phyloP scores from a whole-genome alignment of 2,888 invertebrate species.

The Noctua janthe region DNA sequence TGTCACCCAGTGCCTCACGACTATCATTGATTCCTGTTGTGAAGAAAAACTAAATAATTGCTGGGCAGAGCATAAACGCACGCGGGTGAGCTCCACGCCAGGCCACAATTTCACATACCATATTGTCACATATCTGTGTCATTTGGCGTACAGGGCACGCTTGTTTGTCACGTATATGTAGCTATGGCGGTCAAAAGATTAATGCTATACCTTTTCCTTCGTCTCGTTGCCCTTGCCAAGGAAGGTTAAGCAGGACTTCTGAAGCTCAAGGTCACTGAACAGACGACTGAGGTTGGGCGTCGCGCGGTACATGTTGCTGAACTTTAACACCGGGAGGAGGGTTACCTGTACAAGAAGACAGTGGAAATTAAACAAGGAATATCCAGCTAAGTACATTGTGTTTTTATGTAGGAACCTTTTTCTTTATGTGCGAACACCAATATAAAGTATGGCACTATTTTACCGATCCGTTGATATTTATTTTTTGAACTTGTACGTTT shows the following conservation, averaged over 20 bases:
- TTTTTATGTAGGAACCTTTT: no score
- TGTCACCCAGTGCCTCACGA: not conserved
- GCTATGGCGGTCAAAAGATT: no score
- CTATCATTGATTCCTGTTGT: not conserved
- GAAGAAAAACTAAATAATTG: not conserved
- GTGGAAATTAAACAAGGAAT: not conserved
- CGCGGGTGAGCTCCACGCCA: no score
- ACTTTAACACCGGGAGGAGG: slow-evolving; percentile 95
- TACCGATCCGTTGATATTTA: not conserved
- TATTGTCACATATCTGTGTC: no score
- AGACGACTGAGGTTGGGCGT: slow-evolving; percentile 93
- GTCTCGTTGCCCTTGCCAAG: slow-evolving; percentile 77
- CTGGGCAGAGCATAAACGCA: no score
- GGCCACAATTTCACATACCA: no score
- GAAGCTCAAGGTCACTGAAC: slow-evolving; percentile 92
- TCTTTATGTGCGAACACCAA: no score
- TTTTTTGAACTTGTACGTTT: not conserved
- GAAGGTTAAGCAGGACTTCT: slow-evolving; percentile 92
- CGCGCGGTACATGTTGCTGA: slow-evolving; percentile 96
- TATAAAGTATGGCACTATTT: no score
- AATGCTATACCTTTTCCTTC: slow-evolving; percentile 77
- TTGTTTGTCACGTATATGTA: no score
- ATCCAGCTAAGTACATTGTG: not conserved
- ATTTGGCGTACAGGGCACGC: no score
- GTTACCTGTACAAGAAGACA: slow-evolving; percentile 86